Evolutionary conservation across 2,113 vertebrate genomes (phyloP), one percentile per base, ranked within the genome.

Genomic region (Phrynosoma blainvillii): DNA sequence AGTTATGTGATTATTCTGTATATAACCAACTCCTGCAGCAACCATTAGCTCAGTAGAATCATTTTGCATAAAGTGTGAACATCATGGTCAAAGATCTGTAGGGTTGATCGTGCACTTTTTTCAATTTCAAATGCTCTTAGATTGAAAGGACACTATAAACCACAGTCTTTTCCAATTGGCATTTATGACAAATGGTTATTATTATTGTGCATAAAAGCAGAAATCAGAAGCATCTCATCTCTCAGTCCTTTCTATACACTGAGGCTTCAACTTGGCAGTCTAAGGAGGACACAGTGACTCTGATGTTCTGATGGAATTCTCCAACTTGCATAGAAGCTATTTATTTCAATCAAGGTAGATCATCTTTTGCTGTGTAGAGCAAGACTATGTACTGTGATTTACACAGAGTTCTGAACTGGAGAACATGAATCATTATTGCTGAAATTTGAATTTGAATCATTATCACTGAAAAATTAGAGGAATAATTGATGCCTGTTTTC

Each of bases 171-270:
- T 65, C 84, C 2, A 85, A 25, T 3, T 78, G 66, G 76, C 16
- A 59, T 75, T 77, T 16, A 66, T 84, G 80, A 77, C n/a, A 70
- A 88, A 83, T 77, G 10, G 73, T 30, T 88, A 65, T 59, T 36
- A 83, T 88, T 84, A 84, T 70, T 84, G 42, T 30, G 68, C 75
- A 36, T 54, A 86, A 68, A 68, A 70, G 75, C 40, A 68, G 70
- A 30, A 74, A 75, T 40, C 21, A 84, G 52, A 13, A 40, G 10
- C 42, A 66, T 85, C 73, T 66, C 47, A 47, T 77, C 70, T 30
- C 10, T 25, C 21, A 56, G 56, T 77, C 23, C 36, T 42, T 62
- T 85, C 36, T 65, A 30, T 12, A 66, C 25, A 21, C 16, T 65
- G 73, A 47, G 30, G 32, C 9, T 9, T 1, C 36, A 59, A 25